Base-by-base conservation (phyloP, 2,797 vertebrate genomes). In the Alectoris magna region DNA sequence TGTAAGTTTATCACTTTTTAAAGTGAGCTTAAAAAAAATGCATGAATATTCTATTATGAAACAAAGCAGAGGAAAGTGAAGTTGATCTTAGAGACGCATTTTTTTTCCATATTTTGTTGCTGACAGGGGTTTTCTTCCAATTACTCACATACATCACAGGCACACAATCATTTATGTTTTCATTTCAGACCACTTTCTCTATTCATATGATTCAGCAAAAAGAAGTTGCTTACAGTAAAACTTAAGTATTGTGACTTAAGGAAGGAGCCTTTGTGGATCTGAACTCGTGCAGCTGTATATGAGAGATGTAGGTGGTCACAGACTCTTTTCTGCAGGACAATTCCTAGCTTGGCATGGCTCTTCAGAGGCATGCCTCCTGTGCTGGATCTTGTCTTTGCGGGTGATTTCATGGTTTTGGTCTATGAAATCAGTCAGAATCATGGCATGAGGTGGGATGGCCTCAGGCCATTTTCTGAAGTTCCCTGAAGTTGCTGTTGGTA, bases 401-500 rank as follows among this genome's bases (percentile, higher is more conserved):
- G 15, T 55, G 14, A 71, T 64, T 64, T 64, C 62, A 31, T 43
- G 39, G 38, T 10, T 21, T 70, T 69, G 62, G n/a, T 38, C 49
- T 44, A 55, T 15, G 29, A 75, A 92, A 94, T 72, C 62, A 62
- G 41, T 43, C 62, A 72, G 74, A 89, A 83, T 80, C 29, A 15
- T 56, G 76, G 51, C 22, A 55, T 34, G 29, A 55, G 39, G 49
- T 85, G 53, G 60, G 69, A 90, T 46, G 69, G 87, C 80, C 78
- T 74, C 55, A 75, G 91, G 89, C 62, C 69, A 81, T 9, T 59
- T 83, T 92, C 59, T 86, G 55, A 72, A 88, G 74, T 43, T 87
- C 71, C 84, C 78, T 85, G 74, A 87, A 81, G 83, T 90, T 22
- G 85, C 89, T 87, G 92, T 66, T 77, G 55, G 39, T 72, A 95